Conservation (phyloP, 2,113 vertebrate species). For the Struthidea cinerea region DNA sequence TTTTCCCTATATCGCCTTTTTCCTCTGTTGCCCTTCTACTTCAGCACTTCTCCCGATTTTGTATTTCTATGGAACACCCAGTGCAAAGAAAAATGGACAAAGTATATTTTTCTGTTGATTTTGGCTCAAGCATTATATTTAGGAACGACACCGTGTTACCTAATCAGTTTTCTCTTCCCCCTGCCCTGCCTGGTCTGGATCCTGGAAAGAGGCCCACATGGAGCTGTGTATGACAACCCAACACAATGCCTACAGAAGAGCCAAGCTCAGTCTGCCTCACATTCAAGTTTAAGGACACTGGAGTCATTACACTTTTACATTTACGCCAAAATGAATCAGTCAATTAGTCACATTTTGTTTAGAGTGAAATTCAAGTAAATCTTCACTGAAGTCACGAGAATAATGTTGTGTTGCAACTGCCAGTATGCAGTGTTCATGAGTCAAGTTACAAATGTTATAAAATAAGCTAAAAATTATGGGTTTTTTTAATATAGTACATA, state of each 20-base stretch:
- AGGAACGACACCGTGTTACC: background rate
- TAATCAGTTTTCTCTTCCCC: background rate
- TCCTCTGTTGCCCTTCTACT: background rate
- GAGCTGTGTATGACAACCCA: background rate
- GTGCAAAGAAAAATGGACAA: background rate
- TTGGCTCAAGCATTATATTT: background rate
- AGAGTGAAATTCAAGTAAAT: background rate
- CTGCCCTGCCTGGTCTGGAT: background rate
- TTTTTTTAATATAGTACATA: background rate
- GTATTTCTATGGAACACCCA: background rate
- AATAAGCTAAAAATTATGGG: background rate
- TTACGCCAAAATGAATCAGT: background rate
- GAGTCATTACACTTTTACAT: background rate
- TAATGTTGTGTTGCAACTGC: background rate
- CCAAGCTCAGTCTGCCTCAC: background rate
- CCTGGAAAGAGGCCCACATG: background rate
- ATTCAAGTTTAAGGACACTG: background rate
- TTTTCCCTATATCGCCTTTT: background rate
- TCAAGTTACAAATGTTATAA: background rate
- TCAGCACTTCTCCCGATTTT: background rate
- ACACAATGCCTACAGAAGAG: background rate
- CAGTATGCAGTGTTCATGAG: background rate
- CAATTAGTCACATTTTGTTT: background rate
- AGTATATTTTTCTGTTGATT: background rate
- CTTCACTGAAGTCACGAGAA: background rate